Conservation (phyloP, 2,888 invertebrate genomes). For the Strigamia transsilvanica region DNA sequence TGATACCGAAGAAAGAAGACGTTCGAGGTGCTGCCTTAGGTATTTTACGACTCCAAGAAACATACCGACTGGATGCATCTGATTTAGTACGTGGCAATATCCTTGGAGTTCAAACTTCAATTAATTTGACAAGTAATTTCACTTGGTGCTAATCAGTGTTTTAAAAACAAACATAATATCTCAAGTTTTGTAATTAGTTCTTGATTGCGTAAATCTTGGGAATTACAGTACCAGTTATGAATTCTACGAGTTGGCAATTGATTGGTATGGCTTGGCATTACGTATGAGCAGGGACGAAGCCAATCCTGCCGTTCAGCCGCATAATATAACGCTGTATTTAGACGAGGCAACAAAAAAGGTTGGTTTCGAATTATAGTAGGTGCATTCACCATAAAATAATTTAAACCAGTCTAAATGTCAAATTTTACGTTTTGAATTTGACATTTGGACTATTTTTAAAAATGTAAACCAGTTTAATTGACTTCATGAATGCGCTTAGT, state of each 20-base stretch:
- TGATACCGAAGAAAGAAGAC: conserved; percentile 60
- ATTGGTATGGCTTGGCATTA: conserved; percentile 63
- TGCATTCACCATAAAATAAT: no score
- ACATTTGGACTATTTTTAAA: no score
- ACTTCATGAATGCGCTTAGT: no score
- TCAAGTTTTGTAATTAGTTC: conserved; percentile 57
- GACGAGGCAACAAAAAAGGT: not conserved
- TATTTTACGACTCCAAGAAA: conserved; percentile 60
- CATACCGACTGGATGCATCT: conserved; percentile 60
- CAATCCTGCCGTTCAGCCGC: conserved; percentile 55
- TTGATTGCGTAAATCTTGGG: conserved; percentile 63
- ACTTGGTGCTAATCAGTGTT: no score
- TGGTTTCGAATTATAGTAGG: not conserved
- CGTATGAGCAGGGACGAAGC: conserved; percentile 60
- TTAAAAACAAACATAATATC: no score
- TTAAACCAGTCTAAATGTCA: no score
- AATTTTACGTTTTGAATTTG: no score
- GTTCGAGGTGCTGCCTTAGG: conserved; percentile 61
- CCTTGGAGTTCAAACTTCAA: conserved; percentile 57
- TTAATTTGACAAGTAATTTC: conserved; percentile 53
- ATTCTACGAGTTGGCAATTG: conserved; percentile 61
- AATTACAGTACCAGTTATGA: conserved; percentile 62
- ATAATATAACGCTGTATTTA: not conserved
- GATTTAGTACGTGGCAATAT: conserved; percentile 59
- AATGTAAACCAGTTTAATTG: no score